Conservation (phyloP, 2,797 vertebrate genomes). For the Sebastes steindachneri region DNA sequence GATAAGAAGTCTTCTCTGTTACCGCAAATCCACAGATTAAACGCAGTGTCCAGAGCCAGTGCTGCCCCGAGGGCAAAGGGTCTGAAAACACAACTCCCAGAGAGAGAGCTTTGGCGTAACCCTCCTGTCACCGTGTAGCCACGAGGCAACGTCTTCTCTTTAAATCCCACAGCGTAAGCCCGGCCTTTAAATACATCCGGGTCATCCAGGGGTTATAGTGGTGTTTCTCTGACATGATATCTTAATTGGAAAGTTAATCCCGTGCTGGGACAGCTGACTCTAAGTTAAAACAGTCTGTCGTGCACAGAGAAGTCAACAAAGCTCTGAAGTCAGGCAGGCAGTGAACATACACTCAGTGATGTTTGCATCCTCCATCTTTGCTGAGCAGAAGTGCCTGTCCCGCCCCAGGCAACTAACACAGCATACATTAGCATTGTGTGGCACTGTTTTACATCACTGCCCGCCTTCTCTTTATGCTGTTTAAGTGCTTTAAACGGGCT, state of each 20-base stretch:
- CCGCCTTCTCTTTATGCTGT: constrained; percentile 16
- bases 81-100: constrained; percentile 70
- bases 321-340: constrained; percentile 13
- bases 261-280: constrained; percentile 55
- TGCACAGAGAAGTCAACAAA: constrained; percentile 31
- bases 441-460: constrained; percentile 34
- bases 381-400: constrained; percentile 17
- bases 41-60: constrained; percentile 71
- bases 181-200: constrained; percentile 71
- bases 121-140: constrained; percentile 63
- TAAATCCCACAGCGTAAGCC: constrained; percentile 58
- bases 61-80: constrained; percentile 70
- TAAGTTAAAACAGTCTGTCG: constrained; percentile 49
- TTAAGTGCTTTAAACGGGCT: constrained; percentile 19
- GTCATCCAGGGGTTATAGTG: constrained; percentile 64
- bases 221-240: constrained; percentile 77
- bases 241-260: constrained; percentile 85
- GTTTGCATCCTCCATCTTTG: constrained; percentile 47
- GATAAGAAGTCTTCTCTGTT: constrained; percentile 88
- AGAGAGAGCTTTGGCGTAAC: constrained; percentile 78
- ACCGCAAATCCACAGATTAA: constrained; percentile 87
- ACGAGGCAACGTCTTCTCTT: constrained; percentile 60
- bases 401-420: constrained; percentile 35
- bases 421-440: constrained; percentile 36
- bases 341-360: constrained; percentile 12